phyloP scores from a whole-genome alignment of 1,140 invertebrate species.

The Berghia stephanieae region DNA sequence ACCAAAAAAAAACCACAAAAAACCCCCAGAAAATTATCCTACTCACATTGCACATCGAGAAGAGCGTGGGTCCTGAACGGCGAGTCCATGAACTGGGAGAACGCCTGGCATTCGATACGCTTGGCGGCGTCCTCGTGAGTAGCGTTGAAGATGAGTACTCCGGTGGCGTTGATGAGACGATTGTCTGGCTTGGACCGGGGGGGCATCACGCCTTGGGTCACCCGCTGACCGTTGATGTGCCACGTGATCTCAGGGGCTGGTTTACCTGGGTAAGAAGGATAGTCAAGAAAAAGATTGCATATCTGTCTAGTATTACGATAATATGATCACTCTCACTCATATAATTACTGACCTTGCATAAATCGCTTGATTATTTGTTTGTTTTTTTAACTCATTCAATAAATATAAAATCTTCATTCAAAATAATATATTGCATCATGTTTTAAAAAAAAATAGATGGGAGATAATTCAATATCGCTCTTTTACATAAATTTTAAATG shows the following conservation, averaged over 20 bases:
- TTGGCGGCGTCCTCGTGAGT: slow-evolving; percentile 88
- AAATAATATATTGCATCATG: no score
- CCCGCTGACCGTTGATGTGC: slow-evolving; percentile 40
- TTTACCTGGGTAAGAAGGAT: slow-evolving; percentile 79
- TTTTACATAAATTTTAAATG: no score
- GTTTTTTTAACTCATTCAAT: no score
- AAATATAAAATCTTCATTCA: no score
- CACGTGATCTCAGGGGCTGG: slow-evolving; percentile 80
- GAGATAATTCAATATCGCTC: no score
- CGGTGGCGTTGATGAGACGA: slow-evolving; percentile 75
- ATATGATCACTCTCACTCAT: no score
- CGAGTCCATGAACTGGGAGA: slow-evolving; percentile 58
- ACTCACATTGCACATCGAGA: slow-evolving; percentile 67
- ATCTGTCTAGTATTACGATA: no score
- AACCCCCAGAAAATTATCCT: background rate
- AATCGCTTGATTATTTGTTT: no score
- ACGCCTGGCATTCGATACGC: slow-evolving; percentile 82
- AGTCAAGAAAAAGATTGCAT: no score
- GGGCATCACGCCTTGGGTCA: slow-evolving; percentile 42
- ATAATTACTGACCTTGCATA: no score
- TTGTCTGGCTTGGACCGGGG: slow-evolving; percentile 62
- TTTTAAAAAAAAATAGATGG: no score
- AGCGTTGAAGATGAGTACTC: slow-evolving; percentile 78
- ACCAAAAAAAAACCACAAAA: background rate
- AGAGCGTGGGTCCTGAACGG: slow-evolving; percentile 52